A percentile compares a stretch with the other conserved stretches of the same genome.
phyloP scores from a whole-genome alignment of 2,113 vertebrate genomes.

The Chlorocebus sabaeus region DNA sequence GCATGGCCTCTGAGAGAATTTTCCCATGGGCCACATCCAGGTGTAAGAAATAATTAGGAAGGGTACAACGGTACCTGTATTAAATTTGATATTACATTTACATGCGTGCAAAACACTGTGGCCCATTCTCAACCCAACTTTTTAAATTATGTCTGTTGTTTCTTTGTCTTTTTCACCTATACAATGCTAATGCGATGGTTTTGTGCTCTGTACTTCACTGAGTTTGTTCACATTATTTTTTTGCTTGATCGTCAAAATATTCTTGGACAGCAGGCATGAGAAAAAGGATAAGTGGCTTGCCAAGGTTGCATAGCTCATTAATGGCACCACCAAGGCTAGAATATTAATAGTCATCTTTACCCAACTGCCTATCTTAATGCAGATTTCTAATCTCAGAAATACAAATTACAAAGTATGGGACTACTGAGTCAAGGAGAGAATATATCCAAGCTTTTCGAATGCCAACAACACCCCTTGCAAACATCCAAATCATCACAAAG shows the following conservation, averaged over 20 bases:
- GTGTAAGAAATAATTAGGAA: constrained; percentile 75
- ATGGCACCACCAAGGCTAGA: background rate
- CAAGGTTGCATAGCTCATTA: background rate
- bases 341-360: background rate
- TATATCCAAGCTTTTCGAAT: background rate
- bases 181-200: background rate
- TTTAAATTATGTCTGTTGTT: background rate
- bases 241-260: constrained; percentile 10
- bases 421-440: background rate
- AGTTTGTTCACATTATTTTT: background rate
- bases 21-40: constrained; percentile 69
- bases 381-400: background rate
- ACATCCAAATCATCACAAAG: background rate
- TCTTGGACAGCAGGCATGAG: background rate
- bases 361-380: background rate
- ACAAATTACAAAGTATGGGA: background rate
- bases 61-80: constrained; percentile 32
- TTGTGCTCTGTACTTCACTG: background rate
- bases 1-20: constrained; percentile 64
- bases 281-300: background rate
- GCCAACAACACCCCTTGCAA: background rate
- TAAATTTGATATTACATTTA: constrained; percentile 43
- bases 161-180: background rate
- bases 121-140: background rate
- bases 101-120: background rate